Conservation (phyloP, 2,888 invertebrate species). For the Anarsia innoxiella region DNA sequence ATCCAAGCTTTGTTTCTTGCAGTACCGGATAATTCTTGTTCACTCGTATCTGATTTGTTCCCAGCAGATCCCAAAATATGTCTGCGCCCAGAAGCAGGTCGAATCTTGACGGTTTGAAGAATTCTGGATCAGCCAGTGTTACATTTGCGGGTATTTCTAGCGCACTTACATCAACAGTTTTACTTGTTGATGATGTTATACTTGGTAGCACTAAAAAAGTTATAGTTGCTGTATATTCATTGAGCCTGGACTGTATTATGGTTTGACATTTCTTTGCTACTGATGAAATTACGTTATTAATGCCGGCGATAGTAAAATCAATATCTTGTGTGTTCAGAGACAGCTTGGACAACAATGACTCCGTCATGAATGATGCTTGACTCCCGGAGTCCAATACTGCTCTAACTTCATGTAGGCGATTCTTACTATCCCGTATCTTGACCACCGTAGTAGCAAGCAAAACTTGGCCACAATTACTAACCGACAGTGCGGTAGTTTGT, state of each 20-base stretch:
- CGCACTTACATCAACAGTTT: no score
- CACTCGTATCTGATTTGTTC: no score
- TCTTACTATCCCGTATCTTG: background rate
- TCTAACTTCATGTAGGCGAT: background rate
- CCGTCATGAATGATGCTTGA: background rate
- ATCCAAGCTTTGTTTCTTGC: no score
- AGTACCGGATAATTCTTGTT: no score
- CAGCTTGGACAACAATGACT: background rate
- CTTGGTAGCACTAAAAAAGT: no score
- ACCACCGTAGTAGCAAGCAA: background rate
- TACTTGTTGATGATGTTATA: no score
- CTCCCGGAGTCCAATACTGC: background rate
- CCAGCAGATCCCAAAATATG: no score
- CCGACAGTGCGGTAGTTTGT: background rate
- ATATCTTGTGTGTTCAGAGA: background rate
- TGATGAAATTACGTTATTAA: background rate
- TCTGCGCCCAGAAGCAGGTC: no score
- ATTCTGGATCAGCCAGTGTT: no score
- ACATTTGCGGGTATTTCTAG: no score
- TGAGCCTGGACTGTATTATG: conserved; percentile 1
- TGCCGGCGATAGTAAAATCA: background rate
- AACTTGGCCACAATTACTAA: background rate
- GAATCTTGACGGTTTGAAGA: no score
- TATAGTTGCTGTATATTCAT: no score
- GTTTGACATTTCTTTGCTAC: background rate